Base-by-base conservation (phyloP, 2,888 invertebrate genomes). In the Drosophila niveifrons region DNA sequence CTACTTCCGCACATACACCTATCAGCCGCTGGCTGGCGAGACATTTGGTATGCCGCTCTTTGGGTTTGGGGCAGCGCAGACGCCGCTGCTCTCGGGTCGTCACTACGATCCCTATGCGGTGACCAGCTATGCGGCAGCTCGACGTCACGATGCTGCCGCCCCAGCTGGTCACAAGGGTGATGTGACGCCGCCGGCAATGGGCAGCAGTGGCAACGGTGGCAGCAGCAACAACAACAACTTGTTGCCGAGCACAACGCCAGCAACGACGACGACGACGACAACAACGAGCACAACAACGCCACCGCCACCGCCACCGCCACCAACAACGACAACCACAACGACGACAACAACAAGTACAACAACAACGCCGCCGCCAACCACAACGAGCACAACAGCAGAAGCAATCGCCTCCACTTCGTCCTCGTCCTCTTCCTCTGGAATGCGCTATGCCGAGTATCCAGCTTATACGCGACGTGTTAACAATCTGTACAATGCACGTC, bases 1-100 rank as follows among this genome's bases (percentile, higher is more conserved):
- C 39, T 92, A 92, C 58, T 92, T 92, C 62, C 91, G 92, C 15
- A 92, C 92, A 0, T 92, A 92, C 74, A 92, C 92, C 4, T 92
- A 92, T 50, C 92, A 92, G 47, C 92, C 92, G 2, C 57, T 92
- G 31, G 69, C 86, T 2, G 88, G 85, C 15, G 79, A 80, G 29
- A 78, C 90, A 3, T 86, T 90, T 11, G 77, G 88, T 2, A 78
- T 90, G 55, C 90, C 91, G 2, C 83, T 89, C 50, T 75, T 90
- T 10, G 90, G 90, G 1, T 85, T 82, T 41, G 90, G 91, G 0
- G 77, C 81, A 0, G 79, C 87, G 2, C 82, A 90, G 46, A 74
- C 87, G n/a, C 88, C 91, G 0, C 59, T 90, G 55, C 75, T 90
- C 0, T 52, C 78, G 0, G 80, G 80, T 0, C 65, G 78, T 0